Base-by-base conservation (phyloP, 2,113 vertebrate species). In the Phyllopteryx taeniolatus region DNA sequence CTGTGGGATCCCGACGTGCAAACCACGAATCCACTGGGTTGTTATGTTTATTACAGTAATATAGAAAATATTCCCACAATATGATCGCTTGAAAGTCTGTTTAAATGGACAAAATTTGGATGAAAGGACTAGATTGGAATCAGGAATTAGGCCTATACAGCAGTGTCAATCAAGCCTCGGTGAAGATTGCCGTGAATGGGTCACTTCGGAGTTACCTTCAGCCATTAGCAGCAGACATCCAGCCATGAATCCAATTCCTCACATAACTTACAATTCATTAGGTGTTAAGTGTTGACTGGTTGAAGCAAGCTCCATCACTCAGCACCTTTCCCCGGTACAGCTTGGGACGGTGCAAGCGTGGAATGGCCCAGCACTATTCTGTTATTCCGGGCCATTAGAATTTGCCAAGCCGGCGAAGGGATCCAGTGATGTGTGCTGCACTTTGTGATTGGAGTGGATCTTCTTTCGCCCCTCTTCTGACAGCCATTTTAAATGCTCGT, bases 261-360 rank as follows among this genome's bases (percentile, higher is more conserved):
- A 87, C 73, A 67, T 54, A 79, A 86, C 87, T 90, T 78, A 77
- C 83, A 86, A 83, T 91, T 89, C 87, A 87, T 92, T 91, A 91
- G 83, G 87, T 86, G 81, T 89, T 93, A 92, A 90, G 78, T 88
- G 85, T 92, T 91, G 91, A 91, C 89, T 93, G 90, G 86, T 87
- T 89, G 85, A 88, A 87, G 86, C 81, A 57, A 79, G 86, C 69
- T 75, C 84, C 77, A 88, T 93, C 85, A 82, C 83, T 91, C 91
- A 88, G 79, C 47, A 39, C 60, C 79, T 79, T 74, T 69, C 35
- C 70, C 74, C 64, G 60, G 43, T 60, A 74, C 54, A 79, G 80
- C 78, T 83, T 78, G 72, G 72, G 81, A 78, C 80, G 76, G 86
- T 79, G 85, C 79, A 77, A 78, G 85, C 79, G 80, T 76, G 79